Conservation (phyloP, 2,888 invertebrate genomes). For the Amphipyra berbera region DNA sequence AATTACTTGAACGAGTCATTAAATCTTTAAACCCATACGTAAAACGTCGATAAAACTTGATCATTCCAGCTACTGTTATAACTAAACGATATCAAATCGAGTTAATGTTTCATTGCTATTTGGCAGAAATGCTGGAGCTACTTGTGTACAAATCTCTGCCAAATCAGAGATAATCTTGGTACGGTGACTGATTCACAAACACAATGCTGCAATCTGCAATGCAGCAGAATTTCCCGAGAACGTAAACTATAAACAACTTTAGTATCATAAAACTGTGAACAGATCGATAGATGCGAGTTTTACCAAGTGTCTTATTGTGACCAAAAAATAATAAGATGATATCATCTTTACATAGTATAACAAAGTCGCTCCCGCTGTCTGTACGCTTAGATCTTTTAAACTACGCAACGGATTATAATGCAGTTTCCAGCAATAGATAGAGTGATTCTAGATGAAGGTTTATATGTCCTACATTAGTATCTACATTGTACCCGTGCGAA, state of each 20-base stretch:
- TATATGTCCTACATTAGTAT: too few relatives aligned
- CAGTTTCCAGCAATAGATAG: too few relatives aligned
- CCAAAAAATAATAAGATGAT: too few relatives aligned
- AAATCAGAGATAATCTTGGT: conserved; percentile 57
- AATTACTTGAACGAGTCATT: not conserved
- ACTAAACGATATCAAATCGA: conserved; percentile 25
- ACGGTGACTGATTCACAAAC: conserved; percentile 46
- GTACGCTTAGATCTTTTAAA: too few relatives aligned
- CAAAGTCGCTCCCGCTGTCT: too few relatives aligned
- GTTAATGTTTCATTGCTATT: conserved; percentile 34
- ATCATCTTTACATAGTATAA: too few relatives aligned
- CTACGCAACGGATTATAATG: too few relatives aligned
- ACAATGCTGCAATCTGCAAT: conserved; percentile 69
- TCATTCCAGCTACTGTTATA: conserved; percentile 4
- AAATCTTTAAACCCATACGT: not conserved
- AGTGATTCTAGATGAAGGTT: too few relatives aligned
- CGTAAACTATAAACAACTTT: conserved; percentile 22
- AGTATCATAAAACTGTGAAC: not conserved
- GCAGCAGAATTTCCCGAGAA: conserved; percentile 47
- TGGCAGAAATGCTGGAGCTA: conserved; percentile 21
- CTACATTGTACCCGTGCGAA: too few relatives aligned
- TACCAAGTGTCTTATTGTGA: not conserved
- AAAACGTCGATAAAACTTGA: conserved; percentile 3
- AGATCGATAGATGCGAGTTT: conserved; percentile 10
- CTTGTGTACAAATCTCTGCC: conserved; percentile 54